These are phyloP conservation scores for Pseudocheirus occidentalis DNA, from an alignment of 2,797 vertebrate genomes.

Conservation along the genomic window DNA sequence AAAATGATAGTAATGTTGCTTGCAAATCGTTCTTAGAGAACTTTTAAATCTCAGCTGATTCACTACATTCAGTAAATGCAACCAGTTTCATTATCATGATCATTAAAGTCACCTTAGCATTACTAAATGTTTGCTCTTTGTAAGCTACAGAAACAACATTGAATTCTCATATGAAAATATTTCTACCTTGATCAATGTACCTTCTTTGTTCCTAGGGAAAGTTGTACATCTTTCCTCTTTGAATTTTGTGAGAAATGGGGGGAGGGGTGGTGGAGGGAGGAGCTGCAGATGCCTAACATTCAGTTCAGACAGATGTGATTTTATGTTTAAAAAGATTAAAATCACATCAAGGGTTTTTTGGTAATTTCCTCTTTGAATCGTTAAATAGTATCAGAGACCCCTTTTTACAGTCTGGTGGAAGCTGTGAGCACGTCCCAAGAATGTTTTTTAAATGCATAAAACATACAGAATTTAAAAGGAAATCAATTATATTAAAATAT, in stretches of 20 bases:
- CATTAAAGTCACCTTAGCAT: neutral
- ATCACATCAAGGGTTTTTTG: neutral
- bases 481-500: neutral
- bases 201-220: neutral
- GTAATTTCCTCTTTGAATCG: neutral
- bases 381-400: neutral
- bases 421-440: neutral
- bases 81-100: neutral
- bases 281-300: neutral
- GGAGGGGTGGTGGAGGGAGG: neutral
- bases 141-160: neutral
- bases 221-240: neutral
- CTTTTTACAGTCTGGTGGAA: neutral
- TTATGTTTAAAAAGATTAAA: neutral
- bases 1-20: neutral
- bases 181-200: neutral
- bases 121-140: neutral
- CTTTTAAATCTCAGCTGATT: neutral
- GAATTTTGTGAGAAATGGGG: neutral
- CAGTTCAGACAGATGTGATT: neutral
- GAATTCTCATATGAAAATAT: neutral
- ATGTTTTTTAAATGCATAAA: neutral
- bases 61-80: neutral
- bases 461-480: neutral
- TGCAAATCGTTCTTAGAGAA: neutral